These are phyloP conservation scores for Pachliopta kotzebuea DNA, from an alignment of 2,888 invertebrate genomes.

Conservation along the genomic window DNA sequence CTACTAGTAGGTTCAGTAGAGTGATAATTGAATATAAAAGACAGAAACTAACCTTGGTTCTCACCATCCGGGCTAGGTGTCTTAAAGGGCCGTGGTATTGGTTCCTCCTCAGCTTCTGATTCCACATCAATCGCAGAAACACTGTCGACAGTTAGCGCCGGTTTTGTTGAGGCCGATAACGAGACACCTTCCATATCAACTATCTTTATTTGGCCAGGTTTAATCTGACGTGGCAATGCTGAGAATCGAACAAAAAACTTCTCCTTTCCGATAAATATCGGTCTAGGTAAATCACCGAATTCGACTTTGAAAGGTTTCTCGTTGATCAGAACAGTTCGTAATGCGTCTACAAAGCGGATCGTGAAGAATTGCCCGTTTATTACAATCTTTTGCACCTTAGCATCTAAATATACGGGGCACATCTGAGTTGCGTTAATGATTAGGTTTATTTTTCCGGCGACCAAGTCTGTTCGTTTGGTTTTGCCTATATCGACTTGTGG, in stretches of 20 bases:
- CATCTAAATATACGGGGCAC: slow-evolving; percentile 90
- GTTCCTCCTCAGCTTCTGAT: slow-evolving; percentile 40
- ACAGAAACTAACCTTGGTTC: slow-evolving; percentile 53
- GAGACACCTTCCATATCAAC: slow-evolving; percentile 85
- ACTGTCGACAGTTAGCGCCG: slow-evolving; percentile 37
- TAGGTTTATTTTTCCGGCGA: slow-evolving; percentile 91
- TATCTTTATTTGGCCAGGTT: slow-evolving; percentile 85
- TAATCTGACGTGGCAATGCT: slow-evolving; percentile 86
- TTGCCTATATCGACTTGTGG: slow-evolving; percentile 96
- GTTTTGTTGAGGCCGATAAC: slow-evolving; percentile 42
- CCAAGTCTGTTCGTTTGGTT: slow-evolving; percentile 87
- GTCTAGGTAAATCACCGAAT: slow-evolving; percentile 91
- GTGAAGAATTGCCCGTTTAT: slow-evolving; percentile 87
- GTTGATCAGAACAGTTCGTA: slow-evolving; percentile 88
- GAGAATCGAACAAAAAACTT: slow-evolving; percentile 92
- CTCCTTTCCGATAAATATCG: slow-evolving; percentile 85
- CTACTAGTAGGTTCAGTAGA: neutral
- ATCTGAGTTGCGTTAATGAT: slow-evolving; percentile 90
- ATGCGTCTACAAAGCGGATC: slow-evolving; percentile 89
- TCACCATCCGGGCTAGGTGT: slow-evolving; percentile 66
- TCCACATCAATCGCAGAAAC: slow-evolving; percentile 18
- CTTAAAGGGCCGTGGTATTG: slow-evolving; percentile 44
- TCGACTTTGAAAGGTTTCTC: slow-evolving; percentile 89
- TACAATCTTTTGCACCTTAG: slow-evolving; percentile 89
- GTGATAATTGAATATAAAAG: slow-evolving; percentile 10